Conservation (phyloP, 2,113 vertebrate genomes). For the Butorides virescens region DNA sequence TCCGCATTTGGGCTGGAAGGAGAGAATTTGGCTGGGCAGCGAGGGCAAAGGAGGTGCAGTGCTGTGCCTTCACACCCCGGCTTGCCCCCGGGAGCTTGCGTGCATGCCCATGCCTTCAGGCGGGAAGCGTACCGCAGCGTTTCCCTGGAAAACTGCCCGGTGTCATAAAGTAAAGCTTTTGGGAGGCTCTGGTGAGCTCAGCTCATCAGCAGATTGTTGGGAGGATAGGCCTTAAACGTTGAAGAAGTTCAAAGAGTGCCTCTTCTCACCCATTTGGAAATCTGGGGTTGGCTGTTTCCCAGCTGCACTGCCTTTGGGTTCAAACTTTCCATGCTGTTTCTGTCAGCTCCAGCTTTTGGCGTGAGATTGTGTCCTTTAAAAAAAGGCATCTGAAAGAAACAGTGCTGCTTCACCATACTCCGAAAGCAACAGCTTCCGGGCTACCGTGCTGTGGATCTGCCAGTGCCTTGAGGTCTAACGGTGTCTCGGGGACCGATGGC, state of each 20-base stretch:
- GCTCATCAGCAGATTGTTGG: slow-evolving; percentile 10
- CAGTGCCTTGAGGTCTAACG: fast-evolving
- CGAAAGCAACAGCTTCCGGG: neutral
- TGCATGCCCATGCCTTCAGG: neutral
- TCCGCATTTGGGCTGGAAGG: neutral
- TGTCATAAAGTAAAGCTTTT: slow-evolving; percentile 1
- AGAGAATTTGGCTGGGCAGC: neutral
- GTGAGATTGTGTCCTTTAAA: neutral
- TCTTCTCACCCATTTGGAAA: neutral
- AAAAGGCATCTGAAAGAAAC: neutral
- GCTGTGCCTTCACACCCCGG: neutral
- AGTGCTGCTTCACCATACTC: neutral
- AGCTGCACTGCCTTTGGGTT: fast-evolving
- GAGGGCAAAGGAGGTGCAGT: neutral
- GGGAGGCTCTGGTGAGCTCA: slow-evolving; percentile 9
- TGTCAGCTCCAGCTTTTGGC: neutral
- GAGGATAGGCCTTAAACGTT: neutral
- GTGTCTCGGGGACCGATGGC: neutral
- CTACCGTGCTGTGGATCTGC: fast-evolving
- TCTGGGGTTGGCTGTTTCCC: neutral
- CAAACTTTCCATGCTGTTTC: neutral
- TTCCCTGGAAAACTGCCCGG: neutral
- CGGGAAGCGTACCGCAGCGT: neutral
- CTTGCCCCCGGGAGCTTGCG: neutral
- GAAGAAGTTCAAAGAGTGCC: neutral